Base-by-base conservation (phyloP, 2,888 invertebrate genomes). In the Oxytorus armatus region DNA sequence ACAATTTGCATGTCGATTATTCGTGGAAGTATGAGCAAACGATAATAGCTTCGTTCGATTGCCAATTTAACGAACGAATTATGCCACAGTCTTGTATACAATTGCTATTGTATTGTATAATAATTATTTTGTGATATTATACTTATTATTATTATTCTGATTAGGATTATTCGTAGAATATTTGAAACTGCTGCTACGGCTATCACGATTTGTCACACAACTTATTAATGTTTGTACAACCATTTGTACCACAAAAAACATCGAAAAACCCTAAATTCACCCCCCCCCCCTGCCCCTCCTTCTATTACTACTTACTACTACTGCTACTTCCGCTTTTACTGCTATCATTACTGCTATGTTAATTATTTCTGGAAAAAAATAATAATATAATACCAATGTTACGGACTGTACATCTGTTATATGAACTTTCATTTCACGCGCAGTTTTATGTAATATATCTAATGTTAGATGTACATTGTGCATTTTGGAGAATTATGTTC, bases 311-410 rank as follows among this genome's bases (percentile, higher is more conserved):
- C 78, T 78, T 63, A 82, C 79, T n/a, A 83, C 72, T 83, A 69
- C 82, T 81, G 81, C 79, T 73, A 82, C 79, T 69, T 74, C 73
- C 69, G 69, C 79, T 53, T 78, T 73, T 77, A 77, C 55, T 55
- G 70, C 47, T 72, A 78, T 79, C 79, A 83, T n/a, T n/a, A n/a
- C n/a, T n/a, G n/a, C 86, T 84, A 81, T 83, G 83, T 87, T 88
- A 86, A 84, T 79, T 82, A 79, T 85, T 70, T 82, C 83, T 84
- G 84, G 83, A 83, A 86, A 80, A 78, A 80, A 85, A 83, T 75
- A 85, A 77, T 79, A 84, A 79, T 82, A 83, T 86, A 87, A 86
- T 84, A 82, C 87, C 23, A 53, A n/a, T 61, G 39, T 61, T 68
- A 53, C 4, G 44, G 21, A 69, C 59, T 73, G 74, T 80, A 77